A percentile compares a stretch with the other conserved stretches of the same genome.
Conservation (phyloP, 2,113 vertebrate genomes). For the Ovibos moschatus region DNA sequence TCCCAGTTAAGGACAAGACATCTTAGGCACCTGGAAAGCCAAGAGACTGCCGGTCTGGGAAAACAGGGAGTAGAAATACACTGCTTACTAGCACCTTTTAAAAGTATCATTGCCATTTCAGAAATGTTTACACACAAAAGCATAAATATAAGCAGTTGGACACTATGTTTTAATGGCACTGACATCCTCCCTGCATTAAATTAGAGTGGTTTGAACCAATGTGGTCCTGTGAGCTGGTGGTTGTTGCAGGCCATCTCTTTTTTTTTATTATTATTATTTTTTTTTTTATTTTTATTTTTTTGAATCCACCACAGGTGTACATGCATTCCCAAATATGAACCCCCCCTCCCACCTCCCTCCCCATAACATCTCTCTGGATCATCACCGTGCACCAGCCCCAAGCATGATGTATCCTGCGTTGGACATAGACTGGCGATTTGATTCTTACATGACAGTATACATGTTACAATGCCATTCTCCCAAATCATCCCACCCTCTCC, state of each 20-base stretch:
- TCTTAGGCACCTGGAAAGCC: not conserved
- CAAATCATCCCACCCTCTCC: too few relatives aligned
- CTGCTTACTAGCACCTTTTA: not conserved
- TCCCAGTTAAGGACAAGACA: not conserved
- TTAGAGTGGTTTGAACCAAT: conserved; percentile 45
- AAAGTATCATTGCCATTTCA: conserved; percentile 30
- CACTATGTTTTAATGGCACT: not conserved
- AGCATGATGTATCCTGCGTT: too few relatives aligned
- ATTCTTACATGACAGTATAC: too few relatives aligned
- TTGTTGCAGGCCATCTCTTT: conserved; percentile 66
- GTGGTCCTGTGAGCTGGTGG: conserved; percentile 42
- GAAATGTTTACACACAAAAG: conserved; percentile 35
- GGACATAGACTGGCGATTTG: too few relatives aligned
- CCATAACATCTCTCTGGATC: too few relatives aligned
- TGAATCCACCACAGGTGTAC: too few relatives aligned
- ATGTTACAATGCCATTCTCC: too few relatives aligned
- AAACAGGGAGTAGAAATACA: not conserved
- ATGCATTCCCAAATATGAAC: too few relatives aligned
- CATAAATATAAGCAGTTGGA: conserved; percentile 37
- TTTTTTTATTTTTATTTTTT: too few relatives aligned
- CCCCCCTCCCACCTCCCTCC: too few relatives aligned
- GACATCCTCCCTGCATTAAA: conserved; percentile 43
- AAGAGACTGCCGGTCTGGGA: not conserved
- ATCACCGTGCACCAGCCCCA: too few relatives aligned
- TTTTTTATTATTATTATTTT: too few relatives aligned